phyloP scores from a whole-genome alignment of 2,888 invertebrate species.

The Allacma fusca region DNA sequence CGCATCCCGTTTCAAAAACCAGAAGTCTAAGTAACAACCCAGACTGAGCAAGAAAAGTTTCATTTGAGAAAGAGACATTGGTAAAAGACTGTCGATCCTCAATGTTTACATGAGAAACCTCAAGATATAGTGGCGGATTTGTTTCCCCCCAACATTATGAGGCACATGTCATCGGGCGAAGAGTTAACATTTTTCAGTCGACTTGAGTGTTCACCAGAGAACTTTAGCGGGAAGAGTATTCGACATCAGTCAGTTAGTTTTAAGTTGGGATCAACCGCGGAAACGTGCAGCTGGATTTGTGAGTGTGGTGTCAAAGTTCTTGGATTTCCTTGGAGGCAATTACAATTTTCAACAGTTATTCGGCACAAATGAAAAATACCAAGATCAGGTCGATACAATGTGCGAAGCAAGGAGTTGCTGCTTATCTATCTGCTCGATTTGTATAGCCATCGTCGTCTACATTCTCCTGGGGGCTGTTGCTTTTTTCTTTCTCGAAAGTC shows the following conservation, averaged over 20 bases:
- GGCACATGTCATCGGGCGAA: constrained; percentile 8
- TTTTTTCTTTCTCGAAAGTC: constrained; percentile 84
- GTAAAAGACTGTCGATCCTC: constrained; percentile 10
- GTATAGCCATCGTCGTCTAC: constrained; percentile 73
- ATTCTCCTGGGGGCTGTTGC: constrained; percentile 91
- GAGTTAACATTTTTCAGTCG: constrained; percentile 1
- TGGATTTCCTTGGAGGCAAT: constrained; percentile 12
- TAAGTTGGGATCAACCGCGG: neutral
- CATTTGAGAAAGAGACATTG: constrained; percentile 13
- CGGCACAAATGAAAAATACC: constrained; percentile 17
- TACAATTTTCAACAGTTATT: neutral
- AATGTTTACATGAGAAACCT: neutral
- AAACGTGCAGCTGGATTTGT: neutral
- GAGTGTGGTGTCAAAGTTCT: neutral
- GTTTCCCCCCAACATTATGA: constrained; percentile 1
- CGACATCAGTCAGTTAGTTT: neutral
- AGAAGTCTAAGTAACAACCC: neutral
- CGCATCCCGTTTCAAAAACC: neutral
- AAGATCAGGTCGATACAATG: constrained; percentile 47
- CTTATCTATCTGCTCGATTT: constrained; percentile 60
- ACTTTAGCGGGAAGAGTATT: neutral
- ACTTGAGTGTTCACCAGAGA: neutral
- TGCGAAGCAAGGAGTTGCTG: constrained; percentile 61
- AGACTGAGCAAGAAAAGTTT: constrained; percentile 10
- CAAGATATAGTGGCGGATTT: constrained; percentile 3